Evolutionary conservation across 2,113 vertebrate genomes (phyloP).

Genomic region (Nannospalax galili): DNA sequence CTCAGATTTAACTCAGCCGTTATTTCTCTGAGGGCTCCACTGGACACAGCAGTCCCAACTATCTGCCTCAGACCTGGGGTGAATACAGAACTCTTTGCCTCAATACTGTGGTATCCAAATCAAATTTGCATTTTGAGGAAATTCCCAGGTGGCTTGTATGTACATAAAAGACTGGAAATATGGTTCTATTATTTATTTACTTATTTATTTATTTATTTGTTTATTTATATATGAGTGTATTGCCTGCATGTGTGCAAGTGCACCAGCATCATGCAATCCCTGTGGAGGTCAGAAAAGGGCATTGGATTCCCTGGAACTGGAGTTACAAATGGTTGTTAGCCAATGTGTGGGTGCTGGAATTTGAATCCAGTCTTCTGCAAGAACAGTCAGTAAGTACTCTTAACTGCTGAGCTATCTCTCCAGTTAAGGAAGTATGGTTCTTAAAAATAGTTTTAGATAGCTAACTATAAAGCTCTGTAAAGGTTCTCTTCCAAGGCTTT

Average conservation of each 20-base stretch:
- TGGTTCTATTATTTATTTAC: neutral
- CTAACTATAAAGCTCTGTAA: constrained; percentile 13
- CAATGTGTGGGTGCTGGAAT: too few species aligned
- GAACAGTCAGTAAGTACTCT: too few species aligned
- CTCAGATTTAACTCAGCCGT: neutral
- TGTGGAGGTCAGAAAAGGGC: too few species aligned
- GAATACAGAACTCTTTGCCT: neutral
- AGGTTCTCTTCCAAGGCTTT: neutral
- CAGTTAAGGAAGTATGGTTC: neutral
- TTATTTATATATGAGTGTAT: too few species aligned
- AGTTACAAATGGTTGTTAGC: too few species aligned
- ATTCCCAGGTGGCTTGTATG: neutral
- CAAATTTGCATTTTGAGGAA: neutral
- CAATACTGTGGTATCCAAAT: neutral
- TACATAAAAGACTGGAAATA: neutral
- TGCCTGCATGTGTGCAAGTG: too few species aligned
- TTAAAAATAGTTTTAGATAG: constrained; percentile 28
- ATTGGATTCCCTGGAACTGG: too few species aligned
- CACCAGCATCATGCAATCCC: too few species aligned
- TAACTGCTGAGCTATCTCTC: too few species aligned
- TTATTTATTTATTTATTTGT: too few species aligned
- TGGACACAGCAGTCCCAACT: neutral
- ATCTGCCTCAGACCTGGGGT: neutral
- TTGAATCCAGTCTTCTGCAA: too few species aligned
- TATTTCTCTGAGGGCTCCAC: neutral